These are phyloP conservation scores for Alentia gelatinosa DNA, from an alignment of 2,888 invertebrate species.

Conservation along the genomic window DNA sequence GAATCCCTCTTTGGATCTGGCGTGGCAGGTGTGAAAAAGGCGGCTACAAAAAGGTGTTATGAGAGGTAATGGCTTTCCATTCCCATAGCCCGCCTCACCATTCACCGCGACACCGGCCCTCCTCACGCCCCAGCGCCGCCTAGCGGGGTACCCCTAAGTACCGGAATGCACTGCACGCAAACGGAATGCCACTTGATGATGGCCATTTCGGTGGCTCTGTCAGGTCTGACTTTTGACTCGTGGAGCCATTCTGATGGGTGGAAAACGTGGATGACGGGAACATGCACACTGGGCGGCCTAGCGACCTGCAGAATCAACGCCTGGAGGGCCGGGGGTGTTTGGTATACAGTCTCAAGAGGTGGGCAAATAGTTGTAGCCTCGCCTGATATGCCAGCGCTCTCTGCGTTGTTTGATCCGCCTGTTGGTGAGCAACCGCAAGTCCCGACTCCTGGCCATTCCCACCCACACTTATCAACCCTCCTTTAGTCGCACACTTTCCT, in stretches of 20 bases:
- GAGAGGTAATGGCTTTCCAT: slow-evolving; percentile 1
- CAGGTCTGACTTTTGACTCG: background rate
- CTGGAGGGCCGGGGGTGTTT: no score
- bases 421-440: no score
- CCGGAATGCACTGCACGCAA: background rate
- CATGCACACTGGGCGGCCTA: no score
- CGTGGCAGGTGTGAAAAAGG: background rate
- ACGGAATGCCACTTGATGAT: background rate
- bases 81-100: background rate
- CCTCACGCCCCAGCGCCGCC: background rate
- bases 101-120: background rate
- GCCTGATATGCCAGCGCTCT: background rate
- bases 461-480: no score
- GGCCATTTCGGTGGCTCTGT: background rate
- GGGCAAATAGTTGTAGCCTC: background rate
- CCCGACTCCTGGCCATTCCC: no score
- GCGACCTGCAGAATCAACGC: no score
- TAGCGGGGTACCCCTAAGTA: background rate
- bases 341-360: no score
- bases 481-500: no score
- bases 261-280: background rate
- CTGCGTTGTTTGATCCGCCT: no score
- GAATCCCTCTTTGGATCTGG: background rate
- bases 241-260: background rate
- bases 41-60: background rate